Conservation (phyloP, 2,797 vertebrate genomes). For the Staurois parvus region DNA sequence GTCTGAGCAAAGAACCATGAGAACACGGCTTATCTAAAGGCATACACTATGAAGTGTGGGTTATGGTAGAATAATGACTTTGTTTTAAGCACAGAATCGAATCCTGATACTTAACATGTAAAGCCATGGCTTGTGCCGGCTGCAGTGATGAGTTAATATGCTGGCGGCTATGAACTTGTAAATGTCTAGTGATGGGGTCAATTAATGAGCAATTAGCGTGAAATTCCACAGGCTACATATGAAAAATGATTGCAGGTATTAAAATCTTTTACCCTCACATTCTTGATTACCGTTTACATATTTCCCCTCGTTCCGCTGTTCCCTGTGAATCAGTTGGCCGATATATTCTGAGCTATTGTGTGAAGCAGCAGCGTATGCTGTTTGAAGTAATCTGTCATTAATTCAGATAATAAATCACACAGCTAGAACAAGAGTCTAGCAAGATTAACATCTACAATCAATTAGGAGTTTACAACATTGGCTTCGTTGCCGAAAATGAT, state of each 20-base stretch:
- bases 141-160: conserved; percentile 57
- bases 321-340: conserved; percentile 60
- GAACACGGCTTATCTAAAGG: no score
- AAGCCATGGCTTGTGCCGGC: background rate
- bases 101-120: background rate
- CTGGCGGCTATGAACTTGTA: conserved; percentile 65
- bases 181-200: conserved; percentile 69
- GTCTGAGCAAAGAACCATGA: no score
- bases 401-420: conserved; percentile 77
- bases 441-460: conserved; percentile 77
- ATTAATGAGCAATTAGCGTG: conserved; percentile 71
- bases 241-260: conserved; percentile 78
- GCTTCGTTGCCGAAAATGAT: conserved; percentile 69
- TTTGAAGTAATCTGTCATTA: conserved; percentile 72
- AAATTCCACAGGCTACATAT: conserved; percentile 68
- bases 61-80: no score
- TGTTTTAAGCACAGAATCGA: background rate
- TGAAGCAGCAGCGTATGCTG: conserved; percentile 69
- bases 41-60: no score
- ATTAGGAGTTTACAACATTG: conserved; percentile 67
- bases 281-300: conserved; percentile 6
- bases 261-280: conserved; percentile 65
- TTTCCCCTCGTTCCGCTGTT: background rate
- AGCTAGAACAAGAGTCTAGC: conserved; percentile 71
- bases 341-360: conserved; percentile 63